phyloP scores from a whole-genome alignment of 2,888 invertebrate species.

The Yponomeuta evonymella region DNA sequence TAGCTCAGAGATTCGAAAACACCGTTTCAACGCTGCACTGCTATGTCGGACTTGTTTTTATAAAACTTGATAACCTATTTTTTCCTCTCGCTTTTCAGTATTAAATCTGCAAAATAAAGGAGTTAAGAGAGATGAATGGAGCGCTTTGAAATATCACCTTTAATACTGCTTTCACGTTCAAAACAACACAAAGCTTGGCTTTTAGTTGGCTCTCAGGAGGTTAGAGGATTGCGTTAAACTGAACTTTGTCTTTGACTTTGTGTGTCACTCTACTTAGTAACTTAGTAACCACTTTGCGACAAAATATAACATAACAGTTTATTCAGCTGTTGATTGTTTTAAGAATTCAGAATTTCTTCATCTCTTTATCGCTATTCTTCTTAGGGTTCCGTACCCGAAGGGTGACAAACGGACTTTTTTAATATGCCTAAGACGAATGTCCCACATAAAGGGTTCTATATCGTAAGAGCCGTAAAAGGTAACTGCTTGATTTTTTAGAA shows the following conservation, averaged over 20 bases:
- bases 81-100: not conserved
- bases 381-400: not conserved
- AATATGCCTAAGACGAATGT: too few relatives aligned
- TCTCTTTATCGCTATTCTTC: not conserved
- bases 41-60: too few relatives aligned
- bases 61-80: not conserved
- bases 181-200: not conserved
- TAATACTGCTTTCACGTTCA: not conserved
- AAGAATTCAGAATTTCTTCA: too few relatives aligned
- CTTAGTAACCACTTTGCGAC: not conserved
- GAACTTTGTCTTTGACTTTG: not conserved
- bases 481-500: too few relatives aligned
- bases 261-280: not conserved
- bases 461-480: too few relatives aligned
- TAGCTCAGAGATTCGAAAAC: too few relatives aligned
- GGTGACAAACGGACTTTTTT: too few relatives aligned
- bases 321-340: too few relatives aligned
- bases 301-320: too few relatives aligned
- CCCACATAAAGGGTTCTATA: too few relatives aligned
- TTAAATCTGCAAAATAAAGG: not conserved
- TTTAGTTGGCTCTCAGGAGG: not conserved
- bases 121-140: not conserved
- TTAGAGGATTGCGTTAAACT: not conserved
- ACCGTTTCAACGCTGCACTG: too few relatives aligned
- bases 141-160: not conserved